Evolutionary conservation across 35 echinoderm and acorn worm species (phyloP), one percentile per base, ranked within the genome.

Genomic region (Amphiura filiformis): DNA sequence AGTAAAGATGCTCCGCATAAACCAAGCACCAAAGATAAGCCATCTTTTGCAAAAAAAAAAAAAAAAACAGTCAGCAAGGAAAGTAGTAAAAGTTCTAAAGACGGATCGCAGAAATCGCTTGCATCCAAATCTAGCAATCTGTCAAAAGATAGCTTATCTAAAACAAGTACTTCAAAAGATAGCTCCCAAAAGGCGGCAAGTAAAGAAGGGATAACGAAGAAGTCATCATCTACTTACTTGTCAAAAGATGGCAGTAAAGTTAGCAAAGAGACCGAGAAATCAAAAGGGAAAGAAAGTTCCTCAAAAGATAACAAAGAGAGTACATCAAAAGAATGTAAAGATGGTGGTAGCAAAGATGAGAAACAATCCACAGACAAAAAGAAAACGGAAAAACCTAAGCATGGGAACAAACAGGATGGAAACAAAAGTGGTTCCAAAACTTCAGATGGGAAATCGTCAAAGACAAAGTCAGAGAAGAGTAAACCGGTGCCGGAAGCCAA

Each of bases 391-490:
- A 82, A 82, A 82, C 11, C 83, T 36, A 85, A 85, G 35, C 47
- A 85, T 22, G 56, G 44, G 28, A 85, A 37, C 32, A 61, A 85
- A 56, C 34, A 85, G 52, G 56, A 35, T 36, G 35, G 12, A 79
- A 34, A 32, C 56, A 38, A 85, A 70, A 61, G 83, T 70, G 17
- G 35, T 70, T 61, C 83, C 26, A 85, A 85, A 70, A 36, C 89
- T 65, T 57, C 75, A 35, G 37, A 65, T 84, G 52, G 39, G 32
- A 81, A 91, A 78, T 32, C 64, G 37, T 61, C 82, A 91, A 91
- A 91, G 78, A 41, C 3, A n/a, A 96, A 96, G 80, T 13, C 77
- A 26, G 90, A 86, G 44, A 83, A 82, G 36, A 89, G 80, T 20
- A 90, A 83, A 57, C 88, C 84, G 37, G 82, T 86, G 32, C 85